Evolutionary conservation across 2,888 invertebrate species (phyloP), one percentile per base, ranked within the genome.

Genomic region (Thumatha senex): DNA sequence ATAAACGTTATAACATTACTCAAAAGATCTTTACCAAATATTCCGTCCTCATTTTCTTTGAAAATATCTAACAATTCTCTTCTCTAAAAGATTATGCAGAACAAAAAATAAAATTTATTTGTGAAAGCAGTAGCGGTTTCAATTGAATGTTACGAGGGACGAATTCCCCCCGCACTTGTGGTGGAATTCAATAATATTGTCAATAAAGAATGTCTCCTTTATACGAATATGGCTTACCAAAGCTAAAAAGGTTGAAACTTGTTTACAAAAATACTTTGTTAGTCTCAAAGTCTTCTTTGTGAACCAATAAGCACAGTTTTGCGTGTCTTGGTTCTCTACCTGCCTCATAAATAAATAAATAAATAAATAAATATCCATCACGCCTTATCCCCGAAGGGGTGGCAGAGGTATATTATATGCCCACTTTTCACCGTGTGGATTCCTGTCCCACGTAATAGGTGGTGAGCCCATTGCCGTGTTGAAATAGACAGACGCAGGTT

Each of bases 121-220:
- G 18, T 43, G 51, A 59, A 67, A 72, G 70, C 64, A 67, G 67
- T 68, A 56, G 67, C 64, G 61, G 61, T 69, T 67, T 61, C 69
- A 76, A 78, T 75, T 74, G 70, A 63, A 74, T 70, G 70, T 70
- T 67, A 69, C 61, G 54, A 61, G 58, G 73, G 63, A 74, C 68
- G 71, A 74, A 74, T 66, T 67, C 56, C 52, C 54, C 39, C 40
- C 51, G 50, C 62, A 67, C 66, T 66, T 63, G 59, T 67, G 60
- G 61, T 59, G 72, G 78, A 80, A 81, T 82, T 76, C 77, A 76
- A 80, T 78, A 78, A 80, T 75, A 77, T 76, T 76, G 76, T 71
- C 80, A 73, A 76, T 73, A 78, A 74, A 72, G 68, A 70, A 72
- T 70, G 66, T 61, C 58, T 67, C 61, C 34, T 48, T 61, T 46